Conservation (phyloP, 1,140 invertebrate genomes). For the Hirudo medicinalis region DNA sequence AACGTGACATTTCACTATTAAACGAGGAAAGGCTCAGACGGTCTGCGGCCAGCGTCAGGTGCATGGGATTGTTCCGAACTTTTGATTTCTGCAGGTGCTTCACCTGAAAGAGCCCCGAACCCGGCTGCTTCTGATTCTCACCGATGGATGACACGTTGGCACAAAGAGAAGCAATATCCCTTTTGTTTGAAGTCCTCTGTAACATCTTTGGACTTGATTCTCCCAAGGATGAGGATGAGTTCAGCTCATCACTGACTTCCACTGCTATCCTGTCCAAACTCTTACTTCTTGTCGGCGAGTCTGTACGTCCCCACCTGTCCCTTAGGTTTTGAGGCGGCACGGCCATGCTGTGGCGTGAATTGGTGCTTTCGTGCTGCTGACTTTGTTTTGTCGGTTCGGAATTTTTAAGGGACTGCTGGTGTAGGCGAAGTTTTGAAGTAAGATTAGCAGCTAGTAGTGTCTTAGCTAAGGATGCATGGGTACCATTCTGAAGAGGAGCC, state of each 20-base stretch:
- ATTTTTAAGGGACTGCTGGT: too few relatives aligned
- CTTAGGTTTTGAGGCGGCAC: not conserved
- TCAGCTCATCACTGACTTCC: not conserved
- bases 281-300: not conserved
- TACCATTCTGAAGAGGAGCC: too few relatives aligned
- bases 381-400: too few relatives aligned
- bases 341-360: not conserved
- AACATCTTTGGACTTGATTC: conserved; percentile 5
- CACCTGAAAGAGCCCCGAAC: not conserved
- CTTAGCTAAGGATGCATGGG: too few relatives aligned
- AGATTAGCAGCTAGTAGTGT: too few relatives aligned
- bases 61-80: not conserved
- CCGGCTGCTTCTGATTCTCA: not conserved
- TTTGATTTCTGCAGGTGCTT: not conserved
- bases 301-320: not conserved
- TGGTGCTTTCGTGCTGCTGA: not conserved
- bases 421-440: too few relatives aligned
- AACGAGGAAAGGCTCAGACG: conserved; percentile 36
- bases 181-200: not conserved
- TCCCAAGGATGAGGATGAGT: not conserved
- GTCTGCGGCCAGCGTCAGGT: conserved; percentile 23
- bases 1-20: conserved; percentile 37
- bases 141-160: not conserved
- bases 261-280: not conserved
- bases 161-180: not conserved